A percentile compares a stretch with the other conserved stretches of the same genome.
Evolutionary conservation across 2,797 vertebrate genomes (phyloP).

Genomic region (Thunnus albacares): DNA sequence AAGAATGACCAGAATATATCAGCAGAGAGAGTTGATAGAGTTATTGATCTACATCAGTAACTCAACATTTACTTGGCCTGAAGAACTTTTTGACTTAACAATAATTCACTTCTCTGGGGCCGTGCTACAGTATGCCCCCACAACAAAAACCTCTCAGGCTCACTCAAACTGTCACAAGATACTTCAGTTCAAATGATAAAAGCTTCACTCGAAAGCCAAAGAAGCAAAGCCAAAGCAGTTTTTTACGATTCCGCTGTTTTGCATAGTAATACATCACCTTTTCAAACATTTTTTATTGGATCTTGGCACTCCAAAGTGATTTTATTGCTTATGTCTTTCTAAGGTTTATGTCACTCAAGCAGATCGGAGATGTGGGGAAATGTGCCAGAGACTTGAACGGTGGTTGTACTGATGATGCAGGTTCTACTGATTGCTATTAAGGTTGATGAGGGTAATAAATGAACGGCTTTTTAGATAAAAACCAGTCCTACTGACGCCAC

Average conservation of each 20-base stretch:
- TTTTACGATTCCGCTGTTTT: constrained; percentile 17
- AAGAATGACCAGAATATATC: constrained; percentile 45
- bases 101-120: constrained; percentile 51
- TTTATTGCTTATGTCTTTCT: constrained; percentile 20
- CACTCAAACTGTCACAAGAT: constrained; percentile 33
- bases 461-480: not conserved
- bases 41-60: constrained; percentile 70
- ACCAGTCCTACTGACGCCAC: no score
- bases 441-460: not conserved
- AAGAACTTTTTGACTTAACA: constrained; percentile 37
- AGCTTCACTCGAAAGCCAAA: not conserved
- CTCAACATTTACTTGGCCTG: constrained; percentile 59
- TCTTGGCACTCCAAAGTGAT: not conserved
- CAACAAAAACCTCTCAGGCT: constrained; percentile 33
- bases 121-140: constrained; percentile 34
- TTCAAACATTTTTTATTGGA: constrained; percentile 14
- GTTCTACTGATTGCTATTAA: not conserved
- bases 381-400: not conserved
- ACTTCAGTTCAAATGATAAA: constrained; percentile 37
- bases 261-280: constrained; percentile 27
- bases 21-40: constrained; percentile 46
- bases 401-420: not conserved
- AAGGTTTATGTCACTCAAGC: constrained; percentile 8
- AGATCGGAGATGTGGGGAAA: not conserved
- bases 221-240: constrained; percentile 4